phyloP scores from a whole-genome alignment of 2,888 invertebrate genomes.

The Parnassius mnemosyne region DNA sequence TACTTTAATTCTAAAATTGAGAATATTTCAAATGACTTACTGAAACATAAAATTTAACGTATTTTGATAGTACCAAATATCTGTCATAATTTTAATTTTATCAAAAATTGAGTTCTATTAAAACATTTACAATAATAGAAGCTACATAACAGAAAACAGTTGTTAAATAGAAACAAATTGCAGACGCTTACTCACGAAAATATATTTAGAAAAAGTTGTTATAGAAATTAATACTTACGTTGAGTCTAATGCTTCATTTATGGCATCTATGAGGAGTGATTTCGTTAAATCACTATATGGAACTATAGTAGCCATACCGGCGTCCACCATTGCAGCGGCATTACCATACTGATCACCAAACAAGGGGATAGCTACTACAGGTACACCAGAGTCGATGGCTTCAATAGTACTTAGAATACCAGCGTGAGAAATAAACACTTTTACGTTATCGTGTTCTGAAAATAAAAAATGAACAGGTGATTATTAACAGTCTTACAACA shows the following conservation, averaged over 20 bases:
- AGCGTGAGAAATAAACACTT: conserved; percentile 84
- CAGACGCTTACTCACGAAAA: too few relatives aligned
- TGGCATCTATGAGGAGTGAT: conserved; percentile 73
- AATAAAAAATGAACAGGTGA: conserved; percentile 14
- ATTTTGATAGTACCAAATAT: too few relatives aligned
- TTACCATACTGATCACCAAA: conserved; percentile 87
- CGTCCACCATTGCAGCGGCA: conserved; percentile 80
- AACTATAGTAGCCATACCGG: conserved; percentile 81
- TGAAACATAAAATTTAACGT: too few relatives aligned
- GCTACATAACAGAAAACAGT: too few relatives aligned
- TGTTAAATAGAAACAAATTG: too few relatives aligned
- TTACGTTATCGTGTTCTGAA: conserved; percentile 85
- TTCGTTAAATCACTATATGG: conserved; percentile 80
- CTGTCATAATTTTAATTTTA: too few relatives aligned
- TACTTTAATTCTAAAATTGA: too few relatives aligned
- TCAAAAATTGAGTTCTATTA: too few relatives aligned
- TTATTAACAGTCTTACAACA: too few relatives aligned
- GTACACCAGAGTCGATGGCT: conserved; percentile 83
- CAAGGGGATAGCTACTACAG: conserved; percentile 84
- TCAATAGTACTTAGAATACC: conserved; percentile 85
- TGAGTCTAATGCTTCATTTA: conserved; percentile 79
- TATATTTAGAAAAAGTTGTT: too few relatives aligned
- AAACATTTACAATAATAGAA: too few relatives aligned
- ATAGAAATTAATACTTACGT: conserved; percentile 63
- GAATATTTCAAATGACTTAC: too few relatives aligned